Evolutionary conservation across 2,113 vertebrate species (phyloP).

Genomic region (Hippoglossus stenolepis): DNA sequence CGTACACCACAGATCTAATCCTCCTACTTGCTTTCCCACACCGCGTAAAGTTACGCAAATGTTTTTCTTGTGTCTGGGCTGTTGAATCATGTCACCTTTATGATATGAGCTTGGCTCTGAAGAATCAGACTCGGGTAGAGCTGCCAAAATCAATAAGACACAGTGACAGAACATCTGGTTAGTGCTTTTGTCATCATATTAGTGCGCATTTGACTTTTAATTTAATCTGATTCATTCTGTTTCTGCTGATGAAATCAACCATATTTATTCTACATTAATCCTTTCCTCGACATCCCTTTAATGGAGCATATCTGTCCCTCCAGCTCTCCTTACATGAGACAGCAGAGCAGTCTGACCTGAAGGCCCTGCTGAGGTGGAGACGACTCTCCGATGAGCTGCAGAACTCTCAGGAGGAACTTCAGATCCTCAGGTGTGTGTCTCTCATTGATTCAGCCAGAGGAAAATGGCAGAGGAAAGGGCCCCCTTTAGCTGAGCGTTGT

Average conservation of each 20-base stretch:
- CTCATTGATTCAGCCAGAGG: background rate
- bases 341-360: slow-evolving; percentile 86
- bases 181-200: background rate
- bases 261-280: background rate
- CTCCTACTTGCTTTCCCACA: slow-evolving; percentile 47
- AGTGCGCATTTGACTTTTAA: background rate
- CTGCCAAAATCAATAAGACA: slow-evolving; percentile 25
- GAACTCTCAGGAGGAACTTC: slow-evolving; percentile 90
- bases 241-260: background rate
- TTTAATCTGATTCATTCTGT: background rate
- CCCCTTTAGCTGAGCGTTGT: background rate
- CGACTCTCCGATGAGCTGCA: slow-evolving; percentile 90
- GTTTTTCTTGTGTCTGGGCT: slow-evolving; percentile 40
- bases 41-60: slow-evolving; percentile 41
- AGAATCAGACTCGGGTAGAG: background rate
- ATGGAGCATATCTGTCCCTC: slow-evolving; percentile 13
- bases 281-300: slow-evolving; percentile 1
- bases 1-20: slow-evolving; percentile 40
- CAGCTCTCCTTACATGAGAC: slow-evolving; percentile 84
- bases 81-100: slow-evolving; percentile 41
- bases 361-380: slow-evolving; percentile 89
- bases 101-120: slow-evolving; percentile 21
- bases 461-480: too few species aligned
- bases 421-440: slow-evolving; percentile 91
- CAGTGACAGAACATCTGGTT: background rate